Percentiles rank a stretch among this genome's conserved stretches.
phyloP scores from a whole-genome alignment of 2,888 invertebrate genomes.

The Orthosia gracilis region DNA sequence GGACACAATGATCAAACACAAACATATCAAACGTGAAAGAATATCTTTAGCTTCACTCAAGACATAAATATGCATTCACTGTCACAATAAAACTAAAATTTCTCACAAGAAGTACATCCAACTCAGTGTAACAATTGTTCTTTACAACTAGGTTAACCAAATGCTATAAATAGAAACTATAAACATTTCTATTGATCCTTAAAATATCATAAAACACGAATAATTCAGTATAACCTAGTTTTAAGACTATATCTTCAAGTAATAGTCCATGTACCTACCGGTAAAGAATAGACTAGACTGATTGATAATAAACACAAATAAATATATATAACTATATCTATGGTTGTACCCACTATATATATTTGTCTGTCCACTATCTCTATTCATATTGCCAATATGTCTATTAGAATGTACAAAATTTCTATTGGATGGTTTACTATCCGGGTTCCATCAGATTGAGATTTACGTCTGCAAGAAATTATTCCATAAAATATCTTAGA shows the following conservation, averaged over 20 bases:
- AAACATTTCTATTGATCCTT: slow-evolving; percentile 41
- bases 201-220: slow-evolving; percentile 23
- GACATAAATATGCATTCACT: not conserved
- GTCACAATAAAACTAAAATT: not conserved
- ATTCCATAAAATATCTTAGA: not conserved
- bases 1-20: too few species aligned
- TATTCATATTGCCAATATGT: not conserved
- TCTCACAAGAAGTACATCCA: not conserved
- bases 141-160: slow-evolving; percentile 44
- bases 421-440: not conserved
- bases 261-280: slow-evolving; percentile 1
- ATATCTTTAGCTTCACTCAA: not conserved
- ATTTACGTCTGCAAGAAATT: too few species aligned
- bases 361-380: not conserved
- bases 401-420: not conserved
- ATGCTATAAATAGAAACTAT: slow-evolving; percentile 32
- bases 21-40: too few species aligned
- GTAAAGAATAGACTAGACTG: not conserved
- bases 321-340: not conserved
- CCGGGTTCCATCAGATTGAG: too few species aligned
- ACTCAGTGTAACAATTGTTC: slow-evolving; percentile 16
- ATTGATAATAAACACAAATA: not conserved
- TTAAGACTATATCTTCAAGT: slow-evolving; percentile 13
- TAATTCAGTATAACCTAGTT: slow-evolving; percentile 29
- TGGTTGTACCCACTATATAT: not conserved